Percentiles rank a stretch among this genome's conserved stretches.
These are phyloP conservation scores for Drosophila teissieri DNA, from an alignment of 1,140 invertebrate species.

Conservation along the genomic window DNA sequence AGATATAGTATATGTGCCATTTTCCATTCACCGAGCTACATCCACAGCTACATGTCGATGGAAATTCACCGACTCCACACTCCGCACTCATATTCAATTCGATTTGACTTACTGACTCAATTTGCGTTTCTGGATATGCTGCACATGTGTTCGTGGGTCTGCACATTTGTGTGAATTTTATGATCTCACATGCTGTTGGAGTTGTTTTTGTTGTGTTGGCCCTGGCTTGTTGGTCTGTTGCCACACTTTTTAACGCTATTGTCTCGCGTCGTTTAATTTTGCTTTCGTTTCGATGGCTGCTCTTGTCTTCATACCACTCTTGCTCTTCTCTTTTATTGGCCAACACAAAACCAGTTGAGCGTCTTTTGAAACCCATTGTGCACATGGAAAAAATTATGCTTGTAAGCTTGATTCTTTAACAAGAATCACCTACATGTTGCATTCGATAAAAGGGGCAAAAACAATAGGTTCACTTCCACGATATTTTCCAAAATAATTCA, in stretches of 20 bases:
- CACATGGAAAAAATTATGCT: conserved; percentile 2
- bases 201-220: conserved; percentile 4
- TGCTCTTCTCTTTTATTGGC: conserved; percentile 60
- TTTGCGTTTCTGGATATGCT: conserved; percentile 61
- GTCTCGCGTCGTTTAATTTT: conserved; percentile 70
- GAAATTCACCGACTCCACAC: not conserved
- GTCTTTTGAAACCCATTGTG: conserved; percentile 53
- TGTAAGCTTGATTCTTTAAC: no score
- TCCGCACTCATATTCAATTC: conserved; percentile 33
- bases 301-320: conserved; percentile 26
- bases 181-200: conserved; percentile 26
- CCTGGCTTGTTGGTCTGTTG: conserved; percentile 26
- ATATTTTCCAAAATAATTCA: no score
- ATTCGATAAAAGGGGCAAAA: no score
- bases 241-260: conserved; percentile 65
- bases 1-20: conserved; percentile 12
- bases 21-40: not conserved
- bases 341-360: conserved; percentile 63
- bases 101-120: conserved; percentile 80
- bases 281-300: conserved; percentile 58
- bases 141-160: conserved; percentile 19
- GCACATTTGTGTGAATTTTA: conserved; percentile 23
- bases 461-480: no score
- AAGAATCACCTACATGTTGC: no score
- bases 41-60: not conserved